These are phyloP conservation scores for Ditula angustiorana DNA, from an alignment of 2,888 invertebrate genomes.

Conservation along the genomic window DNA sequence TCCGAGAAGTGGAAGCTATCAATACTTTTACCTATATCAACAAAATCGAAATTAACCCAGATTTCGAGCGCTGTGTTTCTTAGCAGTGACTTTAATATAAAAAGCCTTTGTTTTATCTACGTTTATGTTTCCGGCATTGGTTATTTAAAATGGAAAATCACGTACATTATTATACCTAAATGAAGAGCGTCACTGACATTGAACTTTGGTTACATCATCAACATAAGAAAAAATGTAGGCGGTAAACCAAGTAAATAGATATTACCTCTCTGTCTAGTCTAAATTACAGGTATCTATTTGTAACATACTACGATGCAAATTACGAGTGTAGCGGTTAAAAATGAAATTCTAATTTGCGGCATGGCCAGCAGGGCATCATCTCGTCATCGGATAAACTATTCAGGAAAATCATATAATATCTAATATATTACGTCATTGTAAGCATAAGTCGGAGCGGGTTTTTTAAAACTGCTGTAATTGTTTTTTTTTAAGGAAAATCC, in stretches of 20 bases:
- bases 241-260: background rate
- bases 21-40: too few species aligned
- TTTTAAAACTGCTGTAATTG: background rate
- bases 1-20: too few species aligned
- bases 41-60: background rate
- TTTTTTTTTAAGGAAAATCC: too few species aligned
- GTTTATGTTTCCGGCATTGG: background rate
- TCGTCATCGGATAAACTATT: background rate
- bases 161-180: background rate
- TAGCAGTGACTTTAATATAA: background rate
- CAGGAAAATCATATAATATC: background rate
- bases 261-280: background rate
- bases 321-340: background rate
- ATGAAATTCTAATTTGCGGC: background rate
- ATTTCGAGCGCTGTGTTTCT: background rate
- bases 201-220: conserved; percentile 25
- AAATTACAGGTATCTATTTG: background rate
- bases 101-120: background rate
- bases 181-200: conserved; percentile 18
- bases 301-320: background rate
- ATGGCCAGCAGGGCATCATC: background rate
- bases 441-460: background rate
- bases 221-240: conserved; percentile 2
- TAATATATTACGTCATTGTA: too few species aligned
- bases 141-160: background rate